Evolutionary conservation across 2,888 invertebrate species (phyloP).

Genomic region (Drosophila planitibia): DNA sequence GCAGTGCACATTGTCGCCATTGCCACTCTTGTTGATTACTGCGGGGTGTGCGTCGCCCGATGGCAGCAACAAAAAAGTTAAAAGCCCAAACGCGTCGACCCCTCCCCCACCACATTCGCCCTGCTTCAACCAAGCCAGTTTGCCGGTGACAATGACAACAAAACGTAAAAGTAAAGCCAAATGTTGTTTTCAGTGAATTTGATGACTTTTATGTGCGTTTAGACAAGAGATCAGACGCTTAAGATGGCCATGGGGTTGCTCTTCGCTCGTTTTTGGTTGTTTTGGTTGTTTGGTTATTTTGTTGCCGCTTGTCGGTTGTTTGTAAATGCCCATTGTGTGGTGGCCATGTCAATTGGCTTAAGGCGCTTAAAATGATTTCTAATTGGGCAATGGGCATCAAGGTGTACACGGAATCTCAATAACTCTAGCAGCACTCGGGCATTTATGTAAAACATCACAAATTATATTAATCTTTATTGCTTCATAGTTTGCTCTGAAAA

Average conservation of each 20-base stretch:
- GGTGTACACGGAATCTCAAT: constrained; percentile 24
- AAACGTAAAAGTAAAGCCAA: constrained; percentile 78
- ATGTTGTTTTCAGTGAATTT: constrained; percentile 84
- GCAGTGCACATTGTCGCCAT: constrained; percentile 63
- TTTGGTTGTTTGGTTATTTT: constrained; percentile 26
- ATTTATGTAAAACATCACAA: constrained; percentile 3
- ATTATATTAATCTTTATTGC: background rate
- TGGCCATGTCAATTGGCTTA: constrained; percentile 73
- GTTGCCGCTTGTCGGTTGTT: constrained; percentile 36
- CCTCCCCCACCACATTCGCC: background rate
- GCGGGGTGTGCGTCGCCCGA: constrained; percentile 46
- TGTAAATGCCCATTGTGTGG: constrained; percentile 45
- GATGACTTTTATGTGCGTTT: constrained; percentile 83
- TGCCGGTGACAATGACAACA: constrained; percentile 75
- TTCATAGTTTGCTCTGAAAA: background rate
- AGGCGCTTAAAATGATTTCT: constrained; percentile 81
- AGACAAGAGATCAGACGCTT: constrained; percentile 84
- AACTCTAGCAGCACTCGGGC: background rate
- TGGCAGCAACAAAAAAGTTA: constrained; percentile 72
- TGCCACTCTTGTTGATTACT: constrained; percentile 81
- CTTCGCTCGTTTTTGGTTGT: constrained; percentile 25
- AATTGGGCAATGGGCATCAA: constrained; percentile 68
- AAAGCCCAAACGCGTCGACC: constrained; percentile 61
- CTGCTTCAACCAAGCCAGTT: constrained; percentile 7
- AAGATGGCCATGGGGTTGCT: constrained; percentile 82